These are phyloP conservation scores for Rhinichthys klamathensis DNA, from an alignment of 2,113 vertebrate genomes.

Conservation along the genomic window DNA sequence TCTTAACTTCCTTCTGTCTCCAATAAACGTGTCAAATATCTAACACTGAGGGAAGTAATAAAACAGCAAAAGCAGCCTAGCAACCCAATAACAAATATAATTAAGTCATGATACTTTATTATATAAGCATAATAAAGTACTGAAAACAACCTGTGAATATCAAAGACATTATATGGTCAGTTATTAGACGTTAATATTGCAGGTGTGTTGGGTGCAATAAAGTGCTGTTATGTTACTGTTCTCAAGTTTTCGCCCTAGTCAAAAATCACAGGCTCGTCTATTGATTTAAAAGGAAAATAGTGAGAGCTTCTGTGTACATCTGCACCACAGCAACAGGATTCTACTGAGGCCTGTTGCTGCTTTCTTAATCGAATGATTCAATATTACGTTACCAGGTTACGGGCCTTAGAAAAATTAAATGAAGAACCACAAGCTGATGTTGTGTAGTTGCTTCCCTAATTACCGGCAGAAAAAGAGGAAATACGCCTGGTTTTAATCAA, in stretches of 20 bases:
- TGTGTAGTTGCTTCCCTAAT: constrained; percentile 38
- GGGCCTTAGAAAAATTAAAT: constrained; percentile 62
- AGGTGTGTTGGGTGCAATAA: background rate
- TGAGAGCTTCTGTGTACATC: background rate
- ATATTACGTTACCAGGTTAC: constrained; percentile 62
- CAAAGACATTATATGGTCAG: constrained; percentile 13
- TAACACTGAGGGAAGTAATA: constrained; percentile 25
- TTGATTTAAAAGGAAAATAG: background rate
- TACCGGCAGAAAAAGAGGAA: background rate
- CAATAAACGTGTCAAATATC: constrained; percentile 28
- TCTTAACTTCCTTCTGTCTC: background rate
- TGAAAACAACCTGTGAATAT: constrained; percentile 1
- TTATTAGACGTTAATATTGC: background rate
- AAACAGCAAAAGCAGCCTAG: background rate
- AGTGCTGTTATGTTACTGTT: background rate
- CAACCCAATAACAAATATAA: constrained; percentile 25
- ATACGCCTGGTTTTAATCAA: background rate
- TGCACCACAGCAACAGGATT: constrained; percentile 13
- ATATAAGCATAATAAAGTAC: background rate
- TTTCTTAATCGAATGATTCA: constrained; percentile 60
- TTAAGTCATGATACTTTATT: background rate
- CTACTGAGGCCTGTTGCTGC: constrained; percentile 42
- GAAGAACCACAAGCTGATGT: constrained; percentile 52
- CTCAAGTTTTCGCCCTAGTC: background rate
- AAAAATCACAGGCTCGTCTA: too few relatives aligned